These are phyloP conservation scores for Rhipidura dahli DNA, from an alignment of 2,113 vertebrate species.

Conservation along the genomic window DNA sequence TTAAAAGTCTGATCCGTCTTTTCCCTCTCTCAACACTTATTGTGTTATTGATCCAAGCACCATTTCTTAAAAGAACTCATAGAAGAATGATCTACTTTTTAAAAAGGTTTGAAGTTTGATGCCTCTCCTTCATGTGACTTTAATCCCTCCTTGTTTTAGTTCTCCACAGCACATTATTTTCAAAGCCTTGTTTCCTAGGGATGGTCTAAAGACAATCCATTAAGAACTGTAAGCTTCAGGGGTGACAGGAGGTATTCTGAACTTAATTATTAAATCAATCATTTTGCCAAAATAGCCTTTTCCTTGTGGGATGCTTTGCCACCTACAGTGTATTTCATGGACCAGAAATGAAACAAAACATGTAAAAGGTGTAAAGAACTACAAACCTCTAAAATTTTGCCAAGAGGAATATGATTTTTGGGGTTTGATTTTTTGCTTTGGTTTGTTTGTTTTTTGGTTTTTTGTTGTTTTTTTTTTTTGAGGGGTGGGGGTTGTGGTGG, in stretches of 20 bases:
- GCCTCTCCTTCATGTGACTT: neutral
- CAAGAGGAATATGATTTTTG: accelerated
- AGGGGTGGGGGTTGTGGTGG: neutral
- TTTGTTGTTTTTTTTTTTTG: no score
- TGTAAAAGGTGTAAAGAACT: neutral
- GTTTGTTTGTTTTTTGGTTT: no score
- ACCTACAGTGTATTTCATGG: neutral
- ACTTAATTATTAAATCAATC: neutral
- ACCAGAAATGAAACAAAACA: neutral
- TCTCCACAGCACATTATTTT: neutral
- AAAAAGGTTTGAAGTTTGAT: neutral
- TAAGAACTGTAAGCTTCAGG: neutral
- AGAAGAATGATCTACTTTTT: neutral
- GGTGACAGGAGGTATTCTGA: neutral
- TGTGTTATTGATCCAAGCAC: accelerated
- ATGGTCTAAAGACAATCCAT: neutral
- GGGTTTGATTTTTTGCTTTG: neutral
- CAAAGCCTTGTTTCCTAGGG: neutral
- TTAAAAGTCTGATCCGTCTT: neutral
- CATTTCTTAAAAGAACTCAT: neutral
- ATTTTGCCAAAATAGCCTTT: neutral
- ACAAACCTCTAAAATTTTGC: neutral
- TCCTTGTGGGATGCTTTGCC: neutral
- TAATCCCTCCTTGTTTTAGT: neutral
- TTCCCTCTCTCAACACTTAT: neutral